Percentiles rank a stretch among this genome's conserved stretches.
These are phyloP conservation scores for Caenorhabditis sp. DNA, from an alignment of 2,888 invertebrate genomes.

Conservation along the genomic window DNA sequence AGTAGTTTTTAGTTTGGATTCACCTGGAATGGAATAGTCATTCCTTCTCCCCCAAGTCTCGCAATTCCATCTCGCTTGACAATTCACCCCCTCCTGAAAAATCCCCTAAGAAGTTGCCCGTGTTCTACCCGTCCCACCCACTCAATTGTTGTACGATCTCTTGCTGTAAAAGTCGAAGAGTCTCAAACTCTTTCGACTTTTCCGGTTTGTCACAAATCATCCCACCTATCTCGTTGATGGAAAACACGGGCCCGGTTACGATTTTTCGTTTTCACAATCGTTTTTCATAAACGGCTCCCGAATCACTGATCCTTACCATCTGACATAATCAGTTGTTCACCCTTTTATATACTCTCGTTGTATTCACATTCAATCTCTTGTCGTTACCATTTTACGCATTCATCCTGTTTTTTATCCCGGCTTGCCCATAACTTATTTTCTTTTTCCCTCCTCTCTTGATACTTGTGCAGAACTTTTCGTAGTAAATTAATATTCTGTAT, in stretches of 20 bases:
- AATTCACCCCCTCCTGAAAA: constrained; percentile 5
- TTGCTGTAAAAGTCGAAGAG: constrained; percentile 21
- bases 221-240: constrained; percentile 52
- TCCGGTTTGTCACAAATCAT: constrained; percentile 44
- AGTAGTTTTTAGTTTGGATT: constrained; percentile 53
- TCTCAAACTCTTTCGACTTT: constrained; percentile 17
- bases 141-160: constrained; percentile 58
- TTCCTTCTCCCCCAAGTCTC: constrained; percentile 1
- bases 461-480: constrained; percentile 10
- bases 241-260: constrained; percentile 53
- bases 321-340: neutral
- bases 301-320: constrained; percentile 11
- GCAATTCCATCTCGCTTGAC: constrained; percentile 20
- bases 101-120: constrained; percentile 39
- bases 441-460: constrained; percentile 22
- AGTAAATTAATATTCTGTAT: constrained; percentile 46
- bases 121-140: constrained; percentile 42
- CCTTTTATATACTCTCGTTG: constrained; percentile 3
- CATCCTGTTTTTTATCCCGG: constrained; percentile 33
- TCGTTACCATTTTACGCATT: constrained; percentile 36
- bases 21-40: constrained; percentile 34
- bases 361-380: constrained; percentile 27
- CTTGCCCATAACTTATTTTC: constrained; percentile 55
- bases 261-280: constrained; percentile 11
- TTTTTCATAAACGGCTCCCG: constrained; percentile 7